Evolutionary conservation across 30 jellyfish, hydroid and myxozoan species (phyloP).

Genomic region (Rhopilema esculentum): DNA sequence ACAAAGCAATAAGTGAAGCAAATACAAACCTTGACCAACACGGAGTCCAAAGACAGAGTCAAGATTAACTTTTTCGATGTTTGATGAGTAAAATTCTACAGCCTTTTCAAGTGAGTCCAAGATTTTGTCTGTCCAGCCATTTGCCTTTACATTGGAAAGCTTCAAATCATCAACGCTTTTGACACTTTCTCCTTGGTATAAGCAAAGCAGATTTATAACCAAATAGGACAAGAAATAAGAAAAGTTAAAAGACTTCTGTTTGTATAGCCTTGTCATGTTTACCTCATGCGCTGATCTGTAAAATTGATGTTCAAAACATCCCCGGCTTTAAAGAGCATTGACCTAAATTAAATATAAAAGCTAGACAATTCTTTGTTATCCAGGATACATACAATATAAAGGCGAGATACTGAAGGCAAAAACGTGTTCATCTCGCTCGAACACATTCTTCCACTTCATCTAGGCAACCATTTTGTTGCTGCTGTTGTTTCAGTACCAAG

Average conservation of each 20-base stretch:
- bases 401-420: background rate
- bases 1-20: too few relatives aligned
- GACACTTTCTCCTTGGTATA: background rate
- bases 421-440: background rate
- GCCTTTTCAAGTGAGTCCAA: conserved; percentile 59
- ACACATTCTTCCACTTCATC: background rate
- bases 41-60: conserved; percentile 90
- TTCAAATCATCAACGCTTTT: background rate
- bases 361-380: background rate
- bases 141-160: background rate
- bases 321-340: background rate
- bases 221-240: background rate
- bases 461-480: background rate
- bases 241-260: background rate
- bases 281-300: too few relatives aligned
- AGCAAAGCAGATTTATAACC: background rate
- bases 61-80: conserved; percentile 67
- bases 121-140: background rate
- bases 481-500: too few relatives aligned
- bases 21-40: conserved; percentile 80
- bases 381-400: background rate
- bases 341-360: background rate
- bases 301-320: background rate
- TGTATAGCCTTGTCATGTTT: background rate
- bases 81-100: conserved; percentile 49